Evolutionary conservation across 1,140 invertebrate genomes (phyloP).

Genomic region (Gryon sp.): DNA sequence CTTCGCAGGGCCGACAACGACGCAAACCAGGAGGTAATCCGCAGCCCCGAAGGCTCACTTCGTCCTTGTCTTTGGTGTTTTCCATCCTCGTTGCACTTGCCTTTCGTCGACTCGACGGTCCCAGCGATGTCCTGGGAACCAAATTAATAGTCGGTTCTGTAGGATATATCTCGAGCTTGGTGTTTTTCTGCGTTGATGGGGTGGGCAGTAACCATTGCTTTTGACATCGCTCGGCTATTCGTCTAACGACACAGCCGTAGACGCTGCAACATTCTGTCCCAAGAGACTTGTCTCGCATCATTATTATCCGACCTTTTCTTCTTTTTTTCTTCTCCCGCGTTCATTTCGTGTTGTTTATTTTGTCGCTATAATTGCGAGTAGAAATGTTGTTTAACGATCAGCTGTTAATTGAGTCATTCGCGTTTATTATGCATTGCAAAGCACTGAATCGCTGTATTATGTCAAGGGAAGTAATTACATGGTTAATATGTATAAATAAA

Average conservation of each 20-base stretch:
- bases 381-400: slow-evolving; percentile 36
- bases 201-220: slow-evolving; percentile 49
- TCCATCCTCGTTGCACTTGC: slow-evolving; percentile 40
- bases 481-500: slow-evolving; percentile 3
- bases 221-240: slow-evolving; percentile 64
- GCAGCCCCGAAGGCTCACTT: slow-evolving; percentile 74
- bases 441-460: slow-evolving; percentile 17
- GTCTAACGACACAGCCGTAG: slow-evolving; percentile 54
- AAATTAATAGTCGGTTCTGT: slow-evolving; percentile 79
- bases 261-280: slow-evolving; percentile 15
- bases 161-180: slow-evolving; percentile 74
- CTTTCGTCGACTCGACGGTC: slow-evolving; percentile 59
- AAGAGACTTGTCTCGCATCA: slow-evolving; percentile 39
- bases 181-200: slow-evolving; percentile 64
- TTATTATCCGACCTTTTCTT: slow-evolving; percentile 27
- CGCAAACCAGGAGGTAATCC: slow-evolving; percentile 75
- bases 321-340: neutral
- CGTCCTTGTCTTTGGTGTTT: slow-evolving; percentile 53
- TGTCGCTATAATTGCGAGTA: slow-evolving; percentile 10
- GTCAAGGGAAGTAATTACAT: slow-evolving; percentile 5
- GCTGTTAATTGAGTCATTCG: slow-evolving; percentile 33
- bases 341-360: slow-evolving; percentile 12
- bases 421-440: slow-evolving; percentile 16
- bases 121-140: slow-evolving; percentile 73
- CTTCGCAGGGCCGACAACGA: slow-evolving; percentile 73